Conservation (phyloP, 2,888 invertebrate genomes). For the Alsophila aescularia region DNA sequence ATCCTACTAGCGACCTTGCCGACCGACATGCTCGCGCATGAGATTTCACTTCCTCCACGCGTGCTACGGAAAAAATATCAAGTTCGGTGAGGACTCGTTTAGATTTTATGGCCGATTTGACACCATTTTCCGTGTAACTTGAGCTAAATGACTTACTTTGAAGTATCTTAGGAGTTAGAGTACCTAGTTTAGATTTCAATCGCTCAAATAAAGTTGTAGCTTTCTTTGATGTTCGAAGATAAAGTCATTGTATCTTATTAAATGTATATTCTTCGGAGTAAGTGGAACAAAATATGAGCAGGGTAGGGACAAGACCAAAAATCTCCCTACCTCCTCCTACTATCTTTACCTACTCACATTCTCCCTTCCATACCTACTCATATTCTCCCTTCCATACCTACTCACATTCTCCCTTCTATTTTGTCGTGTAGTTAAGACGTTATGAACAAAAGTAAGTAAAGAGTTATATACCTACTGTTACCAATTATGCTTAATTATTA, state of each 20-base stretch:
- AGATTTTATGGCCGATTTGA: constrained; percentile 33
- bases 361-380: no score
- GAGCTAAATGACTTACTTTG: constrained; percentile 15
- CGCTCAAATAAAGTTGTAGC: not conserved
- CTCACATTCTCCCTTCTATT: no score
- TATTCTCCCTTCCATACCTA: no score
- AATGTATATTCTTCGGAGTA: not conserved
- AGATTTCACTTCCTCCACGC: constrained; percentile 77
- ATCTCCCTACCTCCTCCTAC: no score
- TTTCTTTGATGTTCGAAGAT: not conserved
- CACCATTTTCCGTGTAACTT: constrained; percentile 18
- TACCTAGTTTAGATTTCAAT: constrained; percentile 7
- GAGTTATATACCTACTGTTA: no score
- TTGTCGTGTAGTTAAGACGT: no score
- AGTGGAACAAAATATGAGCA: no score
- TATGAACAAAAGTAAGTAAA: no score
- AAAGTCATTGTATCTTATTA: not conserved
- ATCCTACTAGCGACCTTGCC: constrained; percentile 81
- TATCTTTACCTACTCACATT: no score
- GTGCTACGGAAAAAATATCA: constrained; percentile 45
- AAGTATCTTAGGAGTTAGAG: not conserved
- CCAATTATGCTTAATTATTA: no score
- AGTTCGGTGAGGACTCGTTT: constrained; percentile 39
- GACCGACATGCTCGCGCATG: constrained; percentile 72
- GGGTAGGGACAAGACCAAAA: no score